These are phyloP conservation scores for Leontocebus nigricollis DNA, from an alignment of 2,797 vertebrate genomes.

Conservation along the genomic window DNA sequence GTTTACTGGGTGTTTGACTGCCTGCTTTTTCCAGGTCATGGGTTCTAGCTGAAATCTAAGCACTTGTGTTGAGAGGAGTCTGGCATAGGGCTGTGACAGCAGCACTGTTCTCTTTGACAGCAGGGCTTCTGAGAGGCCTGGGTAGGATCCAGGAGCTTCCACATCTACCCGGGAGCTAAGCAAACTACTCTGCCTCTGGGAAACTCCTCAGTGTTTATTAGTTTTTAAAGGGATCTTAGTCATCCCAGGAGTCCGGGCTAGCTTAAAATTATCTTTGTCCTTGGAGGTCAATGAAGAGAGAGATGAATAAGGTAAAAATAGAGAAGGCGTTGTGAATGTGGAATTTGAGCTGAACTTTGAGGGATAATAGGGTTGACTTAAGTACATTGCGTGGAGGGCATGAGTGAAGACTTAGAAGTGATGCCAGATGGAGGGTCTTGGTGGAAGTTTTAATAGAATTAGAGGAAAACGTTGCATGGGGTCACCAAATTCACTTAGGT, in stretches of 20 bases:
- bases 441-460: not conserved
- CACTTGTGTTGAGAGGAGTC: not conserved
- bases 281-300: not conserved
- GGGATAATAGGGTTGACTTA: not conserved
- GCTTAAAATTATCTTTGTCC: conserved; percentile 24
- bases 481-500: not conserved
- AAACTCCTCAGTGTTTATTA: not conserved
- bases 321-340: not conserved
- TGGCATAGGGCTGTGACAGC: not conserved
- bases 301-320: not conserved
- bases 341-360: not conserved
- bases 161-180: not conserved
- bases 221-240: not conserved
- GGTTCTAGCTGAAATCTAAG: not conserved
- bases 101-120: not conserved
- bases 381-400: not conserved
- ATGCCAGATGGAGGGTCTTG: not conserved
- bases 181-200: not conserved
- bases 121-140: not conserved
- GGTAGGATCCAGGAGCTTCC: not conserved
- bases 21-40: not conserved
- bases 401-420: not conserved
- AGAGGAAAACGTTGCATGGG: not conserved
- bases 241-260: not conserved
- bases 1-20: not conserved